phyloP scores from a whole-genome alignment of 2,797 vertebrate genomes.

The Clarias laeviceps region DNA sequence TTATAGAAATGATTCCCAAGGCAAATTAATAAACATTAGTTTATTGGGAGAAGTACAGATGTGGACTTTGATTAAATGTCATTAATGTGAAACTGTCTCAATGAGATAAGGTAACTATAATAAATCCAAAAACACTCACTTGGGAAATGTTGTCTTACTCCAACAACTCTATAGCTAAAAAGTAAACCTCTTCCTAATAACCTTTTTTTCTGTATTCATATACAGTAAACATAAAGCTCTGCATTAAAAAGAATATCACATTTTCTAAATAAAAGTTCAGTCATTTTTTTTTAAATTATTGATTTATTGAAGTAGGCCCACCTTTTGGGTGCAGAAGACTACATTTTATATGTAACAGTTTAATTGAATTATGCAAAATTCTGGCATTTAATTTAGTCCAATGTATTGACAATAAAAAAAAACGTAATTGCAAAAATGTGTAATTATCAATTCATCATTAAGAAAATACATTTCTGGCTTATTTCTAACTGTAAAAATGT shows the following conservation, averaged over 20 bases:
- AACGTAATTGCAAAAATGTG: conserved; percentile 6
- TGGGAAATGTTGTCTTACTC: not conserved
- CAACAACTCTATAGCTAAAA: not conserved
- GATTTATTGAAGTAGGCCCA: conserved; percentile 33
- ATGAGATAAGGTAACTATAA: not conserved
- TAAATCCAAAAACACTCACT: not conserved
- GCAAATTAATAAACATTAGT: not conserved
- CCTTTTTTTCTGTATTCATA: not conserved
- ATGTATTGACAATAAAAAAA: conserved; percentile 21
- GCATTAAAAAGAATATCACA: not conserved
- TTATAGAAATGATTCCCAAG: not conserved
- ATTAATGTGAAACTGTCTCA: not conserved
- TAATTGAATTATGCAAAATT: conserved; percentile 30
- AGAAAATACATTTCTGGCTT: conserved; percentile 17
- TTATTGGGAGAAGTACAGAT: not conserved
- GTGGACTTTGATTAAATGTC: not conserved
- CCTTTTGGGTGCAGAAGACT: conserved; percentile 40
- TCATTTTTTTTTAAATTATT: not conserved
- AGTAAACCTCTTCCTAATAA: not conserved
- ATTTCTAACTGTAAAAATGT: conserved; percentile 14
- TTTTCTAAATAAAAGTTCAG: not conserved
- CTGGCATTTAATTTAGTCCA: conserved; percentile 40
- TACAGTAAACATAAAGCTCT: not conserved
- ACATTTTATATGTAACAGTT: conserved; percentile 23
- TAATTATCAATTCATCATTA: conserved; percentile 6